Percentiles rank a stretch among this genome's conserved stretches.
These are phyloP conservation scores for Struthio camelus DNA, from an alignment of 2,113 vertebrate genomes.

Conservation along the genomic window DNA sequence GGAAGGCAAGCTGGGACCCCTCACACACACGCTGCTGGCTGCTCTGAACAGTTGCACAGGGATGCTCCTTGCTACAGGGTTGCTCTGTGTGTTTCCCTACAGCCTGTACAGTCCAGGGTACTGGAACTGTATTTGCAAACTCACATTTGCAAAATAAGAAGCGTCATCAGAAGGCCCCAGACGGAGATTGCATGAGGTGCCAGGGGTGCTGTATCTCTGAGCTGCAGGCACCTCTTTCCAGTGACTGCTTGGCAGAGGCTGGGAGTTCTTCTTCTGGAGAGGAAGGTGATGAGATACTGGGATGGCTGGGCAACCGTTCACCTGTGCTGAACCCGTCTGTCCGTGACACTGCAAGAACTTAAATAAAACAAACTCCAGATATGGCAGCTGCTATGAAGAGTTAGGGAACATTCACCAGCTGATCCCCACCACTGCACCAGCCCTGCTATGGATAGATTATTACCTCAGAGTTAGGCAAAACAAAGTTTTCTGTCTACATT, in stretches of 20 bases:
- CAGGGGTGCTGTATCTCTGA: neutral
- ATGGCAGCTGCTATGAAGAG: neutral
- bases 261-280: neutral
- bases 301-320: neutral
- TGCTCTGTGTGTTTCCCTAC: neutral
- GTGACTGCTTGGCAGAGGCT: neutral
- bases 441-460: neutral
- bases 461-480: neutral
- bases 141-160: slow-evolving; percentile 5
- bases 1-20: neutral
- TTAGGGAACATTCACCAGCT: neutral
- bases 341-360: slow-evolving; percentile 54
- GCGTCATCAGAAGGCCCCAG: neutral
- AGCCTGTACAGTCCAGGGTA: neutral
- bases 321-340: neutral
- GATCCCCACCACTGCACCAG: neutral
- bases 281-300: neutral
- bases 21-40: neutral
- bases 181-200: neutral
- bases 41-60: neutral
- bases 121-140: neutral
- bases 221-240: neutral
- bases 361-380: neutral
- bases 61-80: neutral
- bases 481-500: neutral